Percentiles rank a stretch among this genome's conserved stretches.
phyloP scores from a whole-genome alignment of 1,140 invertebrate genomes.

The Arctopsyche grandis region DNA sequence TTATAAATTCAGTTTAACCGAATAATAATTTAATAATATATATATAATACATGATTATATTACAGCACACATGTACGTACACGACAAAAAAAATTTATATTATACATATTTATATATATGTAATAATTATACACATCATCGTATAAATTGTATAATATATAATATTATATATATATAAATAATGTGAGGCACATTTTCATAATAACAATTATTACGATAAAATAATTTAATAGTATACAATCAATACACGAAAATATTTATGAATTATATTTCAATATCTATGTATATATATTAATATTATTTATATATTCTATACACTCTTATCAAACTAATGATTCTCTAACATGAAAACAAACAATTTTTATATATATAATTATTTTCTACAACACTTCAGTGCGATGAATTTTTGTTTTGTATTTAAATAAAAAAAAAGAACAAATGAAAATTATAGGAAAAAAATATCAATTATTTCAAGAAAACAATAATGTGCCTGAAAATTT shows the following conservation, averaged over 20 bases:
- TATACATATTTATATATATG: not conserved
- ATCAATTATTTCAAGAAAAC: too few species aligned
- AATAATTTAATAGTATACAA: conserved; percentile 20
- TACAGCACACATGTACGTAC: not conserved
- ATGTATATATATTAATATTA: too few species aligned
- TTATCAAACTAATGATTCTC: not conserved
- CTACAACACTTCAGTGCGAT: too few species aligned
- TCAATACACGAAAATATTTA: conserved; percentile 16
- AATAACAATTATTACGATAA: not conserved
- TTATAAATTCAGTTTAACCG: too few species aligned
- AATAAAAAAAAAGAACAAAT: too few species aligned
- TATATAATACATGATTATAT: conserved; percentile 20
- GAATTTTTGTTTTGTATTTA: too few species aligned
- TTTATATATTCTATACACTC: not conserved
- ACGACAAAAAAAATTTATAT: not conserved
- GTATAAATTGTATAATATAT: not conserved
- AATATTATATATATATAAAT: not conserved
- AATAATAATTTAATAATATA: not conserved
- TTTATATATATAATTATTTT: too few species aligned
- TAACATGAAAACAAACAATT: too few species aligned
- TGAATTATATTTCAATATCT: not conserved
- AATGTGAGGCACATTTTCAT: conserved; percentile 27
- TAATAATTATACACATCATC: not conserved
- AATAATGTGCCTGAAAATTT: too few species aligned
- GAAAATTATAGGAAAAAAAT: too few species aligned